phyloP scores from a whole-genome alignment of 2,797 vertebrate genomes.

The Carapus acus region DNA sequence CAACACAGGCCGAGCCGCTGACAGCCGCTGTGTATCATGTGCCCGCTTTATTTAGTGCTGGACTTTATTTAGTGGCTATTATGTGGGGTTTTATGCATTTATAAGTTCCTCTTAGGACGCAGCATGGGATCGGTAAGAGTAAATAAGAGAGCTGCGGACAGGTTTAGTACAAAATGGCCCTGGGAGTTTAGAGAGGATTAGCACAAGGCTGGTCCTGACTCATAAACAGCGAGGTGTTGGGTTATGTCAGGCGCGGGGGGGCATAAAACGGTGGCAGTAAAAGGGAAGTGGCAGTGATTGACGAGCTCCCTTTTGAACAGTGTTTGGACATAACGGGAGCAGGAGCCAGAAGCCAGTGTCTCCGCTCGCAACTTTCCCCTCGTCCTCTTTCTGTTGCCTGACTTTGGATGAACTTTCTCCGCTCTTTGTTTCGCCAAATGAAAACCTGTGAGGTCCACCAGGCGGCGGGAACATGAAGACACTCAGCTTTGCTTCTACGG shows the following conservation, averaged over 20 bases:
- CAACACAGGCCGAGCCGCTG: neutral
- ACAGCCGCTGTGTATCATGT: neutral
- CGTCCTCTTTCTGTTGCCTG: constrained; percentile 28
- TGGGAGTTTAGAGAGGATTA: constrained; percentile 38
- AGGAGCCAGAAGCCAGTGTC: constrained; percentile 21
- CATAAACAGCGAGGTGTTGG: constrained; percentile 38
- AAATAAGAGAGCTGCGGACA: constrained; percentile 12
- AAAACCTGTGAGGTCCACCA: constrained; percentile 67
- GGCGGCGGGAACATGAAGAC: constrained; percentile 49
- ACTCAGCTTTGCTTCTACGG: neutral
- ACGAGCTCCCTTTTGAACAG: constrained; percentile 22
- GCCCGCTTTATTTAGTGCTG: neutral
- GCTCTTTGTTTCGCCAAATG: constrained; percentile 65
- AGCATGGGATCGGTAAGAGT: constrained; percentile 5
- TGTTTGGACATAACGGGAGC: constrained; percentile 21
- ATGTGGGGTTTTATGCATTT: constrained; percentile 2
- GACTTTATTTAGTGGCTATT: constrained; percentile 1
- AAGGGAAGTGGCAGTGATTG: constrained; percentile 30
- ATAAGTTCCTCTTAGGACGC: constrained; percentile 6
- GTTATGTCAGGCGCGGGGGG: constrained; percentile 12
- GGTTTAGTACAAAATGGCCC: constrained; percentile 26
- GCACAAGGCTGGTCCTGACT: constrained; percentile 17
- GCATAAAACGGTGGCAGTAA: constrained; percentile 26
- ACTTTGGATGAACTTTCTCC: constrained; percentile 58
- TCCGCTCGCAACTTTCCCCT: constrained; percentile 14